phyloP scores from a whole-genome alignment of 2,888 invertebrate genomes.

The Lasioglossum lativentre region DNA sequence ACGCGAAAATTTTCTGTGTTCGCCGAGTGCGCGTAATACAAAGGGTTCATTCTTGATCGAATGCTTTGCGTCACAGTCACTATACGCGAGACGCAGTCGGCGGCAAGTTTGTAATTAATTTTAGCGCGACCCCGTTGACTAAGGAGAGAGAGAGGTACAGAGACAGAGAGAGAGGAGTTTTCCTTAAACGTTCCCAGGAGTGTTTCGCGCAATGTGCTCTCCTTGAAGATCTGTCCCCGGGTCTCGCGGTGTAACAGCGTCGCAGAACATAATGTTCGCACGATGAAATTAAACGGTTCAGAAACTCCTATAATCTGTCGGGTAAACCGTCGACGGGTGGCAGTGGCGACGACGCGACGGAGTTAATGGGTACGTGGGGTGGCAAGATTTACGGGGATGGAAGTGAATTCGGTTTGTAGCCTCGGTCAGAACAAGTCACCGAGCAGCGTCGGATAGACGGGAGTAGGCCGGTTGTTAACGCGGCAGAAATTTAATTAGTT shows the following conservation, averaged over 20 bases:
- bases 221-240: slow-evolving; percentile 13
- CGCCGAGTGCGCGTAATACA: neutral
- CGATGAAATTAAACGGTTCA: slow-evolving; percentile 50
- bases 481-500: slow-evolving; percentile 32
- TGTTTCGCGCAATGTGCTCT: neutral
- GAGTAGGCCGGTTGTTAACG: slow-evolving; percentile 10
- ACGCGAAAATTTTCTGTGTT: neutral
- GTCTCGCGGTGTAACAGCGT: slow-evolving; percentile 13
- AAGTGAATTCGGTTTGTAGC: slow-evolving; percentile 23
- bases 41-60: neutral
- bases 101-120: slow-evolving; percentile 4
- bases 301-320: slow-evolving; percentile 44
- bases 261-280: slow-evolving; percentile 34
- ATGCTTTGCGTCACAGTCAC: neutral
- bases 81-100: neutral
- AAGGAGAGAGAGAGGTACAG: neutral
- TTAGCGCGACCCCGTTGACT: neutral
- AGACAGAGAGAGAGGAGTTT: neutral
- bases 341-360: neutral
- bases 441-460: slow-evolving; percentile 8
- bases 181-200: slow-evolving; percentile 5
- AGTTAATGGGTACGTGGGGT: slow-evolving; percentile 31
- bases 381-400: slow-evolving; percentile 31
- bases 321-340: slow-evolving; percentile 20
- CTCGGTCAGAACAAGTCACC: neutral